A percentile compares a stretch with the other conserved stretches of the same genome.
Evolutionary conservation across 1,140 invertebrate genomes (phyloP).

Genomic region (Coelopa frigida): DNA sequence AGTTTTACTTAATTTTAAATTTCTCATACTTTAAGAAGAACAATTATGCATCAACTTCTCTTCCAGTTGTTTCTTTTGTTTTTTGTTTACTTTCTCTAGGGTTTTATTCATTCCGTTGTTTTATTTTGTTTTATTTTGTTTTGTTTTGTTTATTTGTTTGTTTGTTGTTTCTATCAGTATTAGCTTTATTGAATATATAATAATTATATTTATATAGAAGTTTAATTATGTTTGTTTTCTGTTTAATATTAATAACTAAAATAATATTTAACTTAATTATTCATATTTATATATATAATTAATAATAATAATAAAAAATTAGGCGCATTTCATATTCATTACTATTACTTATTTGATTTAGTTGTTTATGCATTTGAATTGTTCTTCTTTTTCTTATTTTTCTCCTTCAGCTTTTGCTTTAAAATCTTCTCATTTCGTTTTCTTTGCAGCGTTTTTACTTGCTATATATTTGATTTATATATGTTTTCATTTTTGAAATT

Average conservation of each 20-base stretch:
- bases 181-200: not conserved
- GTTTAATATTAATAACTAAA: not conserved
- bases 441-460: not conserved
- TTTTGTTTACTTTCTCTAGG: not conserved
- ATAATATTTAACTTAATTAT: too few species aligned
- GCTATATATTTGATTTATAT: not conserved
- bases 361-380: too few species aligned
- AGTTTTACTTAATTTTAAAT: too few species aligned
- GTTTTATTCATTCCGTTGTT: slow-evolving; percentile 11
- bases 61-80: slow-evolving; percentile 1
- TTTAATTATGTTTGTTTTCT: not conserved
- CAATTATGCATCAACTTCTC: not conserved
- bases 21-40: too few species aligned
- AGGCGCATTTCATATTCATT: not conserved
- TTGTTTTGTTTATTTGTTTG: not conserved
- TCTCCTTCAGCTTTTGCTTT: not conserved
- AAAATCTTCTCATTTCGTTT: not conserved
- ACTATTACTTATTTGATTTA: too few species aligned
- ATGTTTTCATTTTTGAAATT: not conserved
- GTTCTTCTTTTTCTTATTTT: too few species aligned
- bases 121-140: slow-evolving; percentile 8
- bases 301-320: not conserved
- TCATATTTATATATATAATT: too few species aligned
- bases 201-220: not conserved
- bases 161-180: too few species aligned